Base-by-base conservation (phyloP, 1,140 invertebrate species). In the Euura saliciscinereae region DNA sequence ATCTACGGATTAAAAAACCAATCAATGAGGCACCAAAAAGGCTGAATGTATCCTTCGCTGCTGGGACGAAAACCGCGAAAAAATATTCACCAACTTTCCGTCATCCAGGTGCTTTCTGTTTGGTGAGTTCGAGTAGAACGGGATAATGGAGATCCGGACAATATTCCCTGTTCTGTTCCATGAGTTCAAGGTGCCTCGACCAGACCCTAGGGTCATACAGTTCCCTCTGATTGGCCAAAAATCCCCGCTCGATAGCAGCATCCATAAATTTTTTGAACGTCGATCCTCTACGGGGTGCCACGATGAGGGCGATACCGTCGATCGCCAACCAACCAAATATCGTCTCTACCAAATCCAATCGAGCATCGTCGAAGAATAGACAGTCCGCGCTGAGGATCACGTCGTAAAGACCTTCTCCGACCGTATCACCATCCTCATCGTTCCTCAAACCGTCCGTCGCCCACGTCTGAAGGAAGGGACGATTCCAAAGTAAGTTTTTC, bases 321-420 rank as follows among this genome's bases (percentile, higher is more conserved):
- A 88, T 86, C n/a, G 91, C 88, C 72, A 96, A 79, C 80, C 91
- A 90, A 69, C 89, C 87, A 85, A 91, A 91, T 66, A 96, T 92
- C 65, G 92, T 92, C 68, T 91, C 89, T 43, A 94, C 91, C 13
- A 96, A 85, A 77, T 93, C 92, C 45, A 90, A 83, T 68, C 94
- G 88, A 1, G 91, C 91, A 66, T 95, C 94, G 82, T 96, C 94
- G 85, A 96, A 96, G 86, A 96, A 96, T 65, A 96, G 83, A 84
- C 95, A 96, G 83, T 95, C 94, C 6, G 94, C 94, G 78, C 92
- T 94, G 2, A 95, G 83, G 45, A 95, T 90, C 43, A 92, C 87
- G 85, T 95, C 94, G 83, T 92, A 95, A 4, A 82, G 75, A 4
- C 78, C 80, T 6, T 83, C 79, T n/a, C 13, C 8, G 2, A n/a